Evolutionary conservation across 2,888 invertebrate genomes (phyloP).

Genomic region (Teinopalpus imperialis): DNA sequence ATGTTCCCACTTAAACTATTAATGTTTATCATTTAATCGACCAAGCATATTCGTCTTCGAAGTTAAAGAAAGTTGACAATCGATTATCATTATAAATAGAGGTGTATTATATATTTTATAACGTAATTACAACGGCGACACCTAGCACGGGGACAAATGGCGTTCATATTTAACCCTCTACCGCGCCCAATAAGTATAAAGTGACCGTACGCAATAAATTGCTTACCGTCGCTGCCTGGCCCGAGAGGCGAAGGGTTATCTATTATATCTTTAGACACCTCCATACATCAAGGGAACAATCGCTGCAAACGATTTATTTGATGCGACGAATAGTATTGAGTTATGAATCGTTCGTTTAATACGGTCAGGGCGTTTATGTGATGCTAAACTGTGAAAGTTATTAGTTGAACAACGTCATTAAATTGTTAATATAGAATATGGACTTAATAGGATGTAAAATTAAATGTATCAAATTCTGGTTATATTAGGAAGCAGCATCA

Average conservation of each 20-base stretch:
- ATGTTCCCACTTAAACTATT: too few species aligned
- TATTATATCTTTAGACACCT: slow-evolving; percentile 36
- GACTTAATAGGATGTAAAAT: too few species aligned
- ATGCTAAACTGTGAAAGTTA: slow-evolving; percentile 8
- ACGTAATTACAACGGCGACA: slow-evolving; percentile 15
- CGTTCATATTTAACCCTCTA: slow-evolving; percentile 30
- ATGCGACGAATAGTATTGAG: neutral
- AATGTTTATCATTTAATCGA: too few species aligned
- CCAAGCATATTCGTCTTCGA: too few species aligned
- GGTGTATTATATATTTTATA: slow-evolving; percentile 4
- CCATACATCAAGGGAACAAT: slow-evolving; percentile 33
- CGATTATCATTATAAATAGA: neutral
- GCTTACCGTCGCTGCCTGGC: slow-evolving; percentile 11
- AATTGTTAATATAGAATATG: too few species aligned
- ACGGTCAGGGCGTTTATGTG: neutral
- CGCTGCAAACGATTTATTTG: slow-evolving; percentile 7
- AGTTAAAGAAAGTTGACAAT: neutral
- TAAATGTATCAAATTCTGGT: too few species aligned
- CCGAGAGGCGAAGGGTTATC: slow-evolving; percentile 47
- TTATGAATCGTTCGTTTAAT: neutral
- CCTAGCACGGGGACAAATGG: slow-evolving; percentile 32
- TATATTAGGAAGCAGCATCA: too few species aligned
- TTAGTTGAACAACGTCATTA: too few species aligned
- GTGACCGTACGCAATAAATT: slow-evolving; percentile 21
- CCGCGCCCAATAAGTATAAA: slow-evolving; percentile 22